Evolutionary conservation across 2,113 vertebrate species (phyloP).

Genomic region (Hyla sarda): DNA sequence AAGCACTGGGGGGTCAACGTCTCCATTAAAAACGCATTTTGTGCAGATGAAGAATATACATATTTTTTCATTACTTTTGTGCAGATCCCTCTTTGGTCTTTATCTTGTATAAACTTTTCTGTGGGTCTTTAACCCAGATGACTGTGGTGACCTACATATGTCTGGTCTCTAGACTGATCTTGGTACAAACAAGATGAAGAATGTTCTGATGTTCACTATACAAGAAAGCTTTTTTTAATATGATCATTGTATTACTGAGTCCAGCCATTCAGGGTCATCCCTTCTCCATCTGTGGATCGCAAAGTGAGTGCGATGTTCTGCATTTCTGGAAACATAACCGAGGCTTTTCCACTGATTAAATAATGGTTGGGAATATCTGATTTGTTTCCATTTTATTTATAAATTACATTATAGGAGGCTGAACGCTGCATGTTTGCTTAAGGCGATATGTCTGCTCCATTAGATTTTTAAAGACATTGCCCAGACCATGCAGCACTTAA

Average conservation of each 20-base stretch:
- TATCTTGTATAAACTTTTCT: neutral
- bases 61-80: constrained; percentile 25
- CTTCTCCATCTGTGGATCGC: neutral
- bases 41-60: constrained; percentile 31
- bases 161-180: neutral
- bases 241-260: neutral
- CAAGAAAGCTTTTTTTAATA: neutral
- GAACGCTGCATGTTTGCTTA: neutral
- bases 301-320: neutral
- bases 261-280: neutral
- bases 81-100: neutral
- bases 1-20: neutral
- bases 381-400: neutral
- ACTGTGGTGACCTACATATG: neutral
- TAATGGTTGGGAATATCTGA: neutral
- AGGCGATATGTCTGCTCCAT: constrained; percentile 5
- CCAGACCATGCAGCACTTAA: neutral
- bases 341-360: constrained; percentile 6
- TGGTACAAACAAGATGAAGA: neutral
- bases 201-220: neutral
- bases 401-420: constrained; percentile 17
- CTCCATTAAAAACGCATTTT: neutral
- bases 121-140: neutral
- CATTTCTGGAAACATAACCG: neutral
- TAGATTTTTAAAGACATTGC: neutral